Base-by-base conservation (phyloP, 2,797 vertebrate species). In the Danio choprae region DNA sequence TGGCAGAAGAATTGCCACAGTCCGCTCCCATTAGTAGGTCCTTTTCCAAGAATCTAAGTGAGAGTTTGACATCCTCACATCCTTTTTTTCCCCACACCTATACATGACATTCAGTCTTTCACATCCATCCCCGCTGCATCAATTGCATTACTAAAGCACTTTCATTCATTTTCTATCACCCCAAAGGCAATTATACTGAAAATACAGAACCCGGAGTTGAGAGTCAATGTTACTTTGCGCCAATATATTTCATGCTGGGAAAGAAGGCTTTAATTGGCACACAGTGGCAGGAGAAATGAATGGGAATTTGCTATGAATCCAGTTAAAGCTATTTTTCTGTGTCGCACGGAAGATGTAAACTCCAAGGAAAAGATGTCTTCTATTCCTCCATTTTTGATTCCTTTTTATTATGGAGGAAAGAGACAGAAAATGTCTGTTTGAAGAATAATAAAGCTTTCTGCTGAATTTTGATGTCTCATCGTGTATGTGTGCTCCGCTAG, bases 101-200 rank as follows among this genome's bases (percentile, higher is more conserved):
- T 78, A 77, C 75, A 81, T 83, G 69, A 74, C 77, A 64, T 77
- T 72, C 68, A 75, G 78, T 73, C 69, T 55, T 36, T 71, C 60
- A 77, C 76, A 65, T 51, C 73, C 75, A 74, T 75, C 78, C 73
- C 69, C 63, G 67, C 40, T 55, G 81, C 80, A 81, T 80, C 82
- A 59, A 69, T 55, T 60, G 69, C 73, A 81, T 80, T 73, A 81
- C 63, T 60, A 77, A 65, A 83, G 79, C 68, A 46, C 81, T 77
- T 79, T 81, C 81, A 63, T 77, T 81, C 84, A 72, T 80, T 76
- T 81, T 43, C 48, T 56, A 80, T 87, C 83, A 83, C 78, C 75
- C 84, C 78, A 83, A 74, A 81, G 87, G 83, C 86, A 88, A 88
- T 88, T 88, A 87, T 65, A 82, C 65, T 80, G 81, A 84, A 84